A percentile compares a stretch with the other conserved stretches of the same genome.
phyloP scores from a whole-genome alignment of 2,888 invertebrate species.

The Isoperla grammatica region DNA sequence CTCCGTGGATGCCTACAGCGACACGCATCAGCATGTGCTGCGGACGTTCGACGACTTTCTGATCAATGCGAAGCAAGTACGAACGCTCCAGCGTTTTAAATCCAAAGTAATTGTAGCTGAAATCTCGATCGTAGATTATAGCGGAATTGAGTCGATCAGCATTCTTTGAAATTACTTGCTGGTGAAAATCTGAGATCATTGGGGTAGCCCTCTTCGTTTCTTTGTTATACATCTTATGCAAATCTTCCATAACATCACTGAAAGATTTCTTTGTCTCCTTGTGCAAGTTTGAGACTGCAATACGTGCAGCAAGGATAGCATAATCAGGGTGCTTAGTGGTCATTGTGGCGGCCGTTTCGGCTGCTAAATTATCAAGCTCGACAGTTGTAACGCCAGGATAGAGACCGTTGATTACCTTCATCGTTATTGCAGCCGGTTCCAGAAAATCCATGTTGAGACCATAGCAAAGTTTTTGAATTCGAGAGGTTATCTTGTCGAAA shows the following conservation, averaged over 20 bases:
- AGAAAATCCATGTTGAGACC: slow-evolving; percentile 94
- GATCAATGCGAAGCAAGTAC: slow-evolving; percentile 86
- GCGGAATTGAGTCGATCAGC: slow-evolving; percentile 89
- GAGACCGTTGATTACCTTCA: slow-evolving; percentile 90
- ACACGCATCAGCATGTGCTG: slow-evolving; percentile 99
- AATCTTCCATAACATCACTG: slow-evolving; percentile 83
- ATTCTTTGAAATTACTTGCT: slow-evolving; percentile 75
- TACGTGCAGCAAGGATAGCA: slow-evolving; percentile 79
- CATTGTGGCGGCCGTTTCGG: slow-evolving; percentile 98
- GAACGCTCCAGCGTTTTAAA: slow-evolving; percentile 97
- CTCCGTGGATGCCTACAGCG: slow-evolving; percentile 91
- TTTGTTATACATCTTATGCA: slow-evolving; percentile 71
- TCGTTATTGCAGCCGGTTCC: slow-evolving; percentile 84
- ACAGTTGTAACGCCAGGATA: slow-evolving; percentile 96
- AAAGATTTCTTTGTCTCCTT: slow-evolving; percentile 96
- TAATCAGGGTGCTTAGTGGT: slow-evolving; percentile 97
- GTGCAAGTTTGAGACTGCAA: slow-evolving; percentile 95
- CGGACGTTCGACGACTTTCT: slow-evolving; percentile 91
- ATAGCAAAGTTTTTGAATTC: slow-evolving; percentile 93
- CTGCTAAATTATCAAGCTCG: slow-evolving; percentile 95
- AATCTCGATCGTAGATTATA: slow-evolving; percentile 96
- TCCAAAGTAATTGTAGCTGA: slow-evolving; percentile 97
- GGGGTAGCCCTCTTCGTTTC: slow-evolving; percentile 67
- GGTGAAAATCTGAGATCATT: slow-evolving; percentile 80
- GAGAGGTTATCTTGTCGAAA: slow-evolving; percentile 96